A percentile compares a stretch with the other conserved stretches of the same genome.
Evolutionary conservation across 2,113 vertebrate genomes (phyloP).

Genomic region (Struthio camelus): DNA sequence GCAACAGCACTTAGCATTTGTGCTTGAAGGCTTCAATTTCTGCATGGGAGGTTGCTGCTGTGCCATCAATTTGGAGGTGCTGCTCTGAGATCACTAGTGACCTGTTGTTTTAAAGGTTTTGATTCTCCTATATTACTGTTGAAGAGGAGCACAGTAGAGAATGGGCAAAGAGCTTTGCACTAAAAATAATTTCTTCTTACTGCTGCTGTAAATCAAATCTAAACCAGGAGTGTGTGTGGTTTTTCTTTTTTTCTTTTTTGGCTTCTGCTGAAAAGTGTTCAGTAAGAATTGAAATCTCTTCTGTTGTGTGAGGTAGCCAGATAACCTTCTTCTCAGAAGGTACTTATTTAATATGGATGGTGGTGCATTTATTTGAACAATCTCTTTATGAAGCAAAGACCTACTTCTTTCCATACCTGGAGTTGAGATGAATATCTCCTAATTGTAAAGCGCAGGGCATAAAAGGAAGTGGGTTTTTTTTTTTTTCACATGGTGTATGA

Average conservation of each 20-base stretch:
- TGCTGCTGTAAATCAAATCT: background rate
- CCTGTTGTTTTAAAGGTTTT: background rate
- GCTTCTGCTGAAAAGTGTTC: background rate
- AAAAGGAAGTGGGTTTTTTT: background rate
- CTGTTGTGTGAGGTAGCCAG: background rate
- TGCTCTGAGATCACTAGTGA: background rate
- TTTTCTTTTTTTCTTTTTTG: background rate
- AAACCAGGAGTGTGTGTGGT: background rate
- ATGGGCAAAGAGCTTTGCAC: background rate
- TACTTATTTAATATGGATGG: background rate
- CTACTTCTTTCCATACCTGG: background rate
- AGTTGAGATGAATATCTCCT: background rate
- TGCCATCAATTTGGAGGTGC: background rate
- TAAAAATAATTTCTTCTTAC: background rate
- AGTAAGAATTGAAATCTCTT: background rate
- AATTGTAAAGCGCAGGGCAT: background rate
- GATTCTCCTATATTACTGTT: accelerated
- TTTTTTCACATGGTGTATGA: accelerated
- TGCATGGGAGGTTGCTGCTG: background rate
- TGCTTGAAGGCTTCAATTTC: background rate
- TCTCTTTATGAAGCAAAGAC: background rate
- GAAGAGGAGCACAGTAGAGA: background rate
- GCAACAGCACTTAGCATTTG: background rate
- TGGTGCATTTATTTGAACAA: background rate
- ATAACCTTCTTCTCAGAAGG: accelerated